Percentiles rank a stretch among this genome's conserved stretches.
These are phyloP conservation scores for Pantherophis guttatus DNA, from an alignment of 2,113 vertebrate species.

Conservation along the genomic window DNA sequence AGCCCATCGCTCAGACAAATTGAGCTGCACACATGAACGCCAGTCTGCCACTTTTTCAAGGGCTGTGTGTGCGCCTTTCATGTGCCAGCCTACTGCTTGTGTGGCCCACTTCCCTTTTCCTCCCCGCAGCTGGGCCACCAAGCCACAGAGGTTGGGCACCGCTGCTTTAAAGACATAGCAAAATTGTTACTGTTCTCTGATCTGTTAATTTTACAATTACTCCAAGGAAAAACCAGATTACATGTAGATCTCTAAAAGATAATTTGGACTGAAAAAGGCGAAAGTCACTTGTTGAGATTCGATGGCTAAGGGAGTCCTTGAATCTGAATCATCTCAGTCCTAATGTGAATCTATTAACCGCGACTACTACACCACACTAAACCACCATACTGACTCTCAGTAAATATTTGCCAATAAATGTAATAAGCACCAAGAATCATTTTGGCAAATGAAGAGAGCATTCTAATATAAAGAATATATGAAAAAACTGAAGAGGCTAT, in stretches of 20 bases:
- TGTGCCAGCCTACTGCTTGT: neutral
- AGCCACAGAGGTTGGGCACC: neutral
- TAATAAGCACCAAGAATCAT: neutral
- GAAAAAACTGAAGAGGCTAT: neutral
- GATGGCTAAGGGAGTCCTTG: neutral
- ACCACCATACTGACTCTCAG: neutral
- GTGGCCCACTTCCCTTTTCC: neutral
- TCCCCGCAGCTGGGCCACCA: neutral
- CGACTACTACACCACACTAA: neutral
- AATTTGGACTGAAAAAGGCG: neutral
- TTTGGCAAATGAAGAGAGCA: slow-evolving; percentile 18
- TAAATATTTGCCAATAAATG: neutral
- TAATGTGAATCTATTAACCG: neutral
- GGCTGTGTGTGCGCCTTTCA: neutral
- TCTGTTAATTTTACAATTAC: neutral
- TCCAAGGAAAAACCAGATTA: neutral
- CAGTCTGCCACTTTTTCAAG: neutral
- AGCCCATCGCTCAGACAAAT: neutral
- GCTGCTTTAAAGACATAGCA: neutral
- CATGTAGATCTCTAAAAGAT: neutral
- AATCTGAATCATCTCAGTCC: neutral
- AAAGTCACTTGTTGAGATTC: neutral
- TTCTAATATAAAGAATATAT: neutral
- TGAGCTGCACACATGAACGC: neutral
- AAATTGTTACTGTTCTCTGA: neutral